phyloP scores from a whole-genome alignment of 2,797 vertebrate genomes.

The Lutjanus campechanus region DNA sequence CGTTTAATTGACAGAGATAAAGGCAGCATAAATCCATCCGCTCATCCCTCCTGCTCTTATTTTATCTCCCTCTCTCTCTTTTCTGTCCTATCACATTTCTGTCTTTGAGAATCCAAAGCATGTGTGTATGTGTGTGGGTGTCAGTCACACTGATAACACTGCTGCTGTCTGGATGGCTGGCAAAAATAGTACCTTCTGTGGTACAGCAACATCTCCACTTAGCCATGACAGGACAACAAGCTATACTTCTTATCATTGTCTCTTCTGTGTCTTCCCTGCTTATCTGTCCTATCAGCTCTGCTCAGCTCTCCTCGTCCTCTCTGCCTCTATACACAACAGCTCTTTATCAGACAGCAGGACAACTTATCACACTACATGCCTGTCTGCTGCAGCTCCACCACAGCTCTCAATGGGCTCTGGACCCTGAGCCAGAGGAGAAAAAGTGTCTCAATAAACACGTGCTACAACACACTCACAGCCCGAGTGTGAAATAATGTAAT shows the following conservation, averaged over 20 bases:
- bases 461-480: constrained; percentile 10
- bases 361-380: constrained; percentile 55
- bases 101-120: constrained; percentile 1
- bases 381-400: constrained; percentile 34
- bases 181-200: constrained; percentile 67
- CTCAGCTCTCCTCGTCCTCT: constrained; percentile 16
- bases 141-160: constrained; percentile 58
- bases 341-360: constrained; percentile 60
- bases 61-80: constrained; percentile 10
- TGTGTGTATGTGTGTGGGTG: constrained; percentile 1
- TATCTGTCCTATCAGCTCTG: constrained; percentile 34
- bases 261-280: constrained; percentile 31
- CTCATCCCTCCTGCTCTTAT: not conserved
- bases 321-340: constrained; percentile 32
- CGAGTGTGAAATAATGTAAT: constrained; percentile 10
- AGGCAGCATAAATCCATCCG: constrained; percentile 1
- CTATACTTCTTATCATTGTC: constrained; percentile 54
- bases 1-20: constrained; percentile 1
- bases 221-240: constrained; percentile 44
- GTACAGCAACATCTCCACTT: constrained; percentile 48
- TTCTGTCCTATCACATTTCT: constrained; percentile 1
- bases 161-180: not conserved
- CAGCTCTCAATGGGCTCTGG: constrained; percentile 4
- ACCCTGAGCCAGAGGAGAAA: constrained; percentile 18
- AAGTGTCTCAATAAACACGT: constrained; percentile 12